Evolutionary conservation across 1,140 invertebrate species (phyloP), one percentile per base, ranked within the genome.

Genomic region (Whitmania pigra): DNA sequence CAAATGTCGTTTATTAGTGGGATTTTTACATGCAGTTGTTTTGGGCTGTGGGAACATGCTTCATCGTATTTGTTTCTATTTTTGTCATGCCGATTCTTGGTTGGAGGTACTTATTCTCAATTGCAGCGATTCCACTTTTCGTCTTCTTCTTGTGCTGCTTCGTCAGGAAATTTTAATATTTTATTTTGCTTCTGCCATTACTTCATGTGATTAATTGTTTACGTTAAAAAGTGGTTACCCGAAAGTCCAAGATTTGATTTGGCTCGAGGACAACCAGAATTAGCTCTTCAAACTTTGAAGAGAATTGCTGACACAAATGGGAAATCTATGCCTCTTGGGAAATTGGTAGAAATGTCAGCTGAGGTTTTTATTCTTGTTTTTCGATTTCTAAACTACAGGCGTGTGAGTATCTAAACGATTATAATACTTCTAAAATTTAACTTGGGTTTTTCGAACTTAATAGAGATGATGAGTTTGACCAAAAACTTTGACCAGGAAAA

Each of bases 1-100:
- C 43, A 49, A 49, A 49, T 49, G 43, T 49, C 9, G 2, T 11
- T 17, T 49, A 4, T 49, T 49, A 49, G 13, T 49, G 43, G 15
- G 43, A 72, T 74, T 79, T 80, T 80, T 74, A 79, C 78, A 81
- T 86, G 40, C 80, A 93, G 90, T 92, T 92, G 84, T 97, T 96
- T 82, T 97, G 93, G 93, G 92, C 93, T 1, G 84, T 96, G 57
- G 93, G 93, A 63, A 92, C 93, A 15, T 93, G 91, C 83, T 88
- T 94, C 78, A 91, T 94, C 84, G 91, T 95, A 27, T 86, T 93
- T 27, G 82, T 97, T 71, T 93, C 94, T 27, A 83, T 96, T 68
- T 86, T 92, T 31, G 87, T 97, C 40, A 96, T 96, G 89, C 92
- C 93, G 9, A 89, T 88, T 13, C 86, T 93, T 73, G 93, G 93